A percentile compares a stretch with the other conserved stretches of the same genome.
Conservation (phyloP, 2,888 invertebrate species). For the Idaea straminata region DNA sequence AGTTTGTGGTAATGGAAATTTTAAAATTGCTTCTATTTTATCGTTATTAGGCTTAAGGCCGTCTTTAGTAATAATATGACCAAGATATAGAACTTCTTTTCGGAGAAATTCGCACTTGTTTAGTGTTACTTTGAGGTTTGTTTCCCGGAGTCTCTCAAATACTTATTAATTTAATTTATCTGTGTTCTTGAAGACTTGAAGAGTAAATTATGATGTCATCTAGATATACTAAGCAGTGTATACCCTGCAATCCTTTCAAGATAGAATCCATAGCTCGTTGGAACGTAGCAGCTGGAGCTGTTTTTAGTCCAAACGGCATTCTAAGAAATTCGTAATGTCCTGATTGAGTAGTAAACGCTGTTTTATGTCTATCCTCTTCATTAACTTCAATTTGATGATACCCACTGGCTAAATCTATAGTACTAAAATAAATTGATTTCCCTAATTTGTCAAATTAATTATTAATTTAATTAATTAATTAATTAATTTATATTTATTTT, state of each 20-base stretch:
- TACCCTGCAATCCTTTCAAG: background rate
- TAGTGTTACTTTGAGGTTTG: slow-evolving; percentile 6
- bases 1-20: background rate
- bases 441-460: slow-evolving; percentile 27
- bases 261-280: background rate
- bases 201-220: slow-evolving; percentile 45
- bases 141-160: slow-evolving; percentile 3
- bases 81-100: slow-evolving; percentile 3
- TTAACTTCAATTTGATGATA: too few relatives aligned
- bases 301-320: slow-evolving; percentile 4
- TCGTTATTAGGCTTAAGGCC: slow-evolving; percentile 3
- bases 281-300: too few relatives aligned
- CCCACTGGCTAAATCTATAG: too few relatives aligned
- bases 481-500: too few relatives aligned
- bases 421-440: slow-evolving; percentile 8
- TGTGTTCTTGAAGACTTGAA: slow-evolving; percentile 28
- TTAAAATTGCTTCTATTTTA: slow-evolving; percentile 4
- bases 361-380: background rate
- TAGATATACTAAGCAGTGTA: slow-evolving; percentile 10
- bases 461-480: too few relatives aligned
- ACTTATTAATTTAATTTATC: slow-evolving; percentile 1
- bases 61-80: background rate
- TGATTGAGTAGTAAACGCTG: background rate
- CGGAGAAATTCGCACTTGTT: slow-evolving; percentile 24
- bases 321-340: slow-evolving; percentile 2